These are phyloP conservation scores for Orbicella faveolata DNA, from an alignment of 64 coral and sea anemone genomes.

Conservation along the genomic window DNA sequence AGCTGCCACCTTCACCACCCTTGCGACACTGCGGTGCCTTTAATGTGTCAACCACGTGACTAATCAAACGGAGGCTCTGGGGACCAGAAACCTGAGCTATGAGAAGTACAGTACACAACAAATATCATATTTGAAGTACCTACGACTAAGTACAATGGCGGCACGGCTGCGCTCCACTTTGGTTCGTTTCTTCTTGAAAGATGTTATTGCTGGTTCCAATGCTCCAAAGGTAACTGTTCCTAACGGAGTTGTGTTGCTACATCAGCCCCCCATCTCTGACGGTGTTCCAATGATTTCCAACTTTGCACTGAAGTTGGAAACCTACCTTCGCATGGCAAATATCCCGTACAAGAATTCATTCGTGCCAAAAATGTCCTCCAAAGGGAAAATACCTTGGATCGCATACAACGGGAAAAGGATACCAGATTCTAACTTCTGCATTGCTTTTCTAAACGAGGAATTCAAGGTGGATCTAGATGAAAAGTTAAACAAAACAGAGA, in stretches of 20 bases:
- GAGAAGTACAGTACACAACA: too few relatives aligned
- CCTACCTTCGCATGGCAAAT: slow-evolving; percentile 59
- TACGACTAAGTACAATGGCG: neutral
- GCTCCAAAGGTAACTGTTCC: slow-evolving; percentile 50
- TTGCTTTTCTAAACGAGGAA: slow-evolving; percentile 72
- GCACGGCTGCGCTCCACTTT: neutral
- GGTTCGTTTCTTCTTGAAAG: slow-evolving; percentile 3
- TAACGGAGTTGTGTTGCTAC: slow-evolving; percentile 61
- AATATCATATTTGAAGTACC: too few relatives aligned
- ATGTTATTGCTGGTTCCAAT: slow-evolving; percentile 1
- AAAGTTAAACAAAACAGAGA: slow-evolving; percentile 41
- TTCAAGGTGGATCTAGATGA: slow-evolving; percentile 69
- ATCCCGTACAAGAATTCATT: slow-evolving; percentile 77
- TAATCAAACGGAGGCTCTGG: too few relatives aligned
- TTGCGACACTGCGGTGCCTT: too few relatives aligned
- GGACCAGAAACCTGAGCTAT: too few relatives aligned
- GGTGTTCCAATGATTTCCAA: slow-evolving; percentile 68
- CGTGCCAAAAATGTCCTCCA: slow-evolving; percentile 46
- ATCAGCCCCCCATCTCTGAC: slow-evolving; percentile 47
- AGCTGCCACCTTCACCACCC: too few relatives aligned
- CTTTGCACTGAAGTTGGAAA: slow-evolving; percentile 72
- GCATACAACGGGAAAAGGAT: slow-evolving; percentile 65
- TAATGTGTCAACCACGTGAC: too few relatives aligned
- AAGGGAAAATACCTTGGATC: slow-evolving; percentile 87
- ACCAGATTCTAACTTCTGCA: slow-evolving; percentile 85